Base-by-base conservation (phyloP, 2,797 vertebrate species). In the Nannoperca obscura region DNA sequence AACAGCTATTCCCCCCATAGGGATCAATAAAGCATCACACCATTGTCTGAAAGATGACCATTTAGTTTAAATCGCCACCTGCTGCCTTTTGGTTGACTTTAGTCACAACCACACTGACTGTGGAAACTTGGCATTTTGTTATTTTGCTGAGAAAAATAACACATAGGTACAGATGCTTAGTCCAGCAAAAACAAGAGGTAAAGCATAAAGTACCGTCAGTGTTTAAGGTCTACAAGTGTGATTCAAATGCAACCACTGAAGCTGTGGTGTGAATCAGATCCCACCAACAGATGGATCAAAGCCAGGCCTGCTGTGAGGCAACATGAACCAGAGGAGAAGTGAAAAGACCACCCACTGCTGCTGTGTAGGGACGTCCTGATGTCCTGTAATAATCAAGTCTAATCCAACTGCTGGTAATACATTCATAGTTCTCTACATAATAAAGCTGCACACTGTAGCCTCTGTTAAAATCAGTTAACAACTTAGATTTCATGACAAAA, bases 11-110 rank as follows among this genome's bases (percentile, higher is more conserved):
- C 65, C 32, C 52, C 52, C 40, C 17, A 36, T 54, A 52, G 60
- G 67, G 73, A 83, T 84, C 82, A 73, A 83, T 86, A 71, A 79
- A 73, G 53, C 9, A 57, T 78, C 17, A 32, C 22, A 58, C 30
- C 14, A 61, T 24, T 73, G 63, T 72, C 38, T 78, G 47, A 61
- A 67, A 54, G 52, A 75, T 20, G 22, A 34, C 1, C 4, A 11
- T 32, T 64, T 71, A 66, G 76, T 65, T 71, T 32, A 49, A 50
- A 52, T 5, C 5, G 0, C 2, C 22, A 5, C 7, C 54, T 22
- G 17, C 57, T 40, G 24, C 24, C 24, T 27, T 27, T 27, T 27
- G 24, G 27, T 7, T 40, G 11, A 71, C 38, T 77, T 76, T 47
- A 54, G 60, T 76, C 3, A 30, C 10, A 47, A 14, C 47, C 22